Percentiles rank a stretch among this genome's conserved stretches.
Evolutionary conservation across 2,888 invertebrate species (phyloP).

Genomic region (Luperina testacea): DNA sequence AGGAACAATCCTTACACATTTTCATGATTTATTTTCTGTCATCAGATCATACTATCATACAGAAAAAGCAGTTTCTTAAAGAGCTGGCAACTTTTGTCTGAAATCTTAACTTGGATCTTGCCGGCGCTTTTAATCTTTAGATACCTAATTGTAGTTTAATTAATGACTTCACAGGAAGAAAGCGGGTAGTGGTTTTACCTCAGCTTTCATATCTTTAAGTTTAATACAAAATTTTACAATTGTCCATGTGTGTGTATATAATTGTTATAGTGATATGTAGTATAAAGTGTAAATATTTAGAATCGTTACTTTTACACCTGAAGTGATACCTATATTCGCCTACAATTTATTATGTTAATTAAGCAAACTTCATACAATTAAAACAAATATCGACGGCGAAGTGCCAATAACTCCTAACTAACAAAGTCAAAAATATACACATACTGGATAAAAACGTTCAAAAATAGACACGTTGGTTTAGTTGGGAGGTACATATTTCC

Average conservation of each 20-base stretch:
- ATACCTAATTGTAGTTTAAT: slow-evolving; percentile 11
- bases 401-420: no score
- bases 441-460: no score
- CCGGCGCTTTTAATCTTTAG: no score
- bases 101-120: background rate
- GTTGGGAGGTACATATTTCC: no score
- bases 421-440: no score
- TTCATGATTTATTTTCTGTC: background rate
- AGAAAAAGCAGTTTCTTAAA: background rate
- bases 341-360: slow-evolving; percentile 4
- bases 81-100: background rate
- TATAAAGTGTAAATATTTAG: slow-evolving; percentile 1
- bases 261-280: background rate
- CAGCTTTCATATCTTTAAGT: background rate
- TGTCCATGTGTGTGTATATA: background rate
- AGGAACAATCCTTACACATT: background rate
- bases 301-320: background rate
- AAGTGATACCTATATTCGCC: slow-evolving; percentile 1
- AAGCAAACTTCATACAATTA: slow-evolving; percentile 17
- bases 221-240: background rate
- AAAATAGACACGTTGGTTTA: no score
- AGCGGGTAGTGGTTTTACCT: background rate
- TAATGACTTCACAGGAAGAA: background rate
- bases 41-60: background rate
- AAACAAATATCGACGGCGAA: no score